These are phyloP conservation scores for Pterostichus madidus DNA, from an alignment of 2,888 invertebrate species.

Conservation along the genomic window DNA sequence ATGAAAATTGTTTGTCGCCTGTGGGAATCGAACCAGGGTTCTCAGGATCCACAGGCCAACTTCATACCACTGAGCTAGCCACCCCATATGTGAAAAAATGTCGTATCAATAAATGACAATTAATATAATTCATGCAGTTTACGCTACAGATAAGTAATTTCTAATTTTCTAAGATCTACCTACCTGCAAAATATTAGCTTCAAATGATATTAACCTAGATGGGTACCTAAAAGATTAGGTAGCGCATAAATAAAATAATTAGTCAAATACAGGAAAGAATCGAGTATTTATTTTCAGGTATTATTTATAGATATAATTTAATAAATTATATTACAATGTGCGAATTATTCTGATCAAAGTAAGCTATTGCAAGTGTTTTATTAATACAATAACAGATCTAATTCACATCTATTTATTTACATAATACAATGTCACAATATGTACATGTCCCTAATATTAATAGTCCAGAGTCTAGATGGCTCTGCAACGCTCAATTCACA, in stretches of 20 bases:
- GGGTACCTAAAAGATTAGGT: background rate
- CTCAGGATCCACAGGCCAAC: too few relatives aligned
- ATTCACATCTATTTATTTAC: constrained; percentile 59
- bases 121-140: too few relatives aligned
- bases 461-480: constrained; percentile 29
- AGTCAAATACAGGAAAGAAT: constrained; percentile 21
- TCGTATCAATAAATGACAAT: too few relatives aligned
- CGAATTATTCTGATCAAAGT: constrained; percentile 54
- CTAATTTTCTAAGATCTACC: too few relatives aligned
- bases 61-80: too few relatives aligned
- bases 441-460: constrained; percentile 49
- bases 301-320: constrained; percentile 48
- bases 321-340: constrained; percentile 55
- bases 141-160: too few relatives aligned
- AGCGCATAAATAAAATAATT: background rate
- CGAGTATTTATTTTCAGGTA: constrained; percentile 28
- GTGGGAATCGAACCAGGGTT: too few relatives aligned
- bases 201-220: too few relatives aligned
- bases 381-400: constrained; percentile 61
- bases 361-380: constrained; percentile 56
- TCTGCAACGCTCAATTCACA: constrained; percentile 17
- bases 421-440: constrained; percentile 56
- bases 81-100: too few relatives aligned
- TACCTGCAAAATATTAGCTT: too few relatives aligned
- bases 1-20: too few relatives aligned